Evolutionary conservation across 2,888 invertebrate genomes (phyloP).

Genomic region (Liodrosophila aerea): DNA sequence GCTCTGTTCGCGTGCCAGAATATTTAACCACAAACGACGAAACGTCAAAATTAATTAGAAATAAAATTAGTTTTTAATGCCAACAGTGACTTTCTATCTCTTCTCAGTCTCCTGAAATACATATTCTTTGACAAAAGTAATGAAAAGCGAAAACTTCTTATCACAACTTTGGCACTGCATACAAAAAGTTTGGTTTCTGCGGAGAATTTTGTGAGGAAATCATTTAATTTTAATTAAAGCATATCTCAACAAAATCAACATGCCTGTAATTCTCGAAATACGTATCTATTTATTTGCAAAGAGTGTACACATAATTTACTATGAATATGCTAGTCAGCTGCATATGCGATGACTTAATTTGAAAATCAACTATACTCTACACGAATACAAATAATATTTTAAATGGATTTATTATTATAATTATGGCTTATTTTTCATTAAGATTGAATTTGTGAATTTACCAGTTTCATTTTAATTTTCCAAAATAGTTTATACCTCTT

Average conservation of each 20-base stretch:
- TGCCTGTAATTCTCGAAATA: slow-evolving; percentile 47
- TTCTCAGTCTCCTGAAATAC: slow-evolving; percentile 17
- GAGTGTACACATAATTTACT: too few relatives aligned
- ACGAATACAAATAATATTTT: too few relatives aligned
- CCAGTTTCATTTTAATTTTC: too few relatives aligned
- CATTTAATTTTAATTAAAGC: slow-evolving; percentile 40
- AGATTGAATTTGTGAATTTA: too few relatives aligned
- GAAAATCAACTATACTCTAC: too few relatives aligned
- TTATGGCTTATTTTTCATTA: too few relatives aligned
- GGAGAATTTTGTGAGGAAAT: slow-evolving; percentile 48
- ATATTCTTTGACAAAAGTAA: slow-evolving; percentile 55
- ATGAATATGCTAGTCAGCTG: too few relatives aligned
- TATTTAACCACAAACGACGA: slow-evolving; percentile 77
- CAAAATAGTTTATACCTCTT: too few relatives aligned
- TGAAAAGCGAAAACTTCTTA: slow-evolving; percentile 45
- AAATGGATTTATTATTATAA: too few relatives aligned
- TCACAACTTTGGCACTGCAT: slow-evolving; percentile 52
- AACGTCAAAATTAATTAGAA: slow-evolving; percentile 77
- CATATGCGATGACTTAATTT: too few relatives aligned
- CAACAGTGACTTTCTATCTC: slow-evolving; percentile 36
- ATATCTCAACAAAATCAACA: too few relatives aligned
- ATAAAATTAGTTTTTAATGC: slow-evolving; percentile 77
- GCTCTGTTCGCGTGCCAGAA: slow-evolving; percentile 71
- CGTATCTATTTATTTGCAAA: too few relatives aligned
- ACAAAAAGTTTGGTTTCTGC: not conserved